A percentile compares a stretch with the other conserved stretches of the same genome.
phyloP scores from a whole-genome alignment of 2,113 vertebrate genomes.

The Archilochus colubris region DNA sequence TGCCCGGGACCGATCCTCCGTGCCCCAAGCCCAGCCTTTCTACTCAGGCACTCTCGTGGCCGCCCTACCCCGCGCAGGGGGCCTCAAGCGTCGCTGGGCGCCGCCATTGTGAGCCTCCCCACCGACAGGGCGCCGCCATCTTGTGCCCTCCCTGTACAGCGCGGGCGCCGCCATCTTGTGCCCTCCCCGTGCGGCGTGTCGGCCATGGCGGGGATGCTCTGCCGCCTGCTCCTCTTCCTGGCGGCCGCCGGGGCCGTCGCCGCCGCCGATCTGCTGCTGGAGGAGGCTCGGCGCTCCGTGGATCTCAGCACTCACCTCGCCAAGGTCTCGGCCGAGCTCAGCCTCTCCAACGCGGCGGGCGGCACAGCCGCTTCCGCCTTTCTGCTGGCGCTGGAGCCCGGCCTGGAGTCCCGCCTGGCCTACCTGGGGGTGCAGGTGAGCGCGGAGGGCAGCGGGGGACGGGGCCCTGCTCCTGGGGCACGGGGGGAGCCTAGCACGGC shows the following conservation, averaged over 20 bases:
- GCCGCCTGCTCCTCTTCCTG: slow-evolving; percentile 61
- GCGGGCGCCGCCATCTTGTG: slow-evolving; percentile 49
- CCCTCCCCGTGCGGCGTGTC: background rate
- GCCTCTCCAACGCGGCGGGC: slow-evolving; percentile 79
- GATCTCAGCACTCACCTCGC: slow-evolving; percentile 93
- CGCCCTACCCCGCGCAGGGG: background rate
- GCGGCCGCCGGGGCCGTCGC: slow-evolving; percentile 22
- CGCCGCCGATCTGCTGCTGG: slow-evolving; percentile 78
- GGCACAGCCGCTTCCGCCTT: slow-evolving; percentile 78
- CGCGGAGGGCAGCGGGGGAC: background rate
- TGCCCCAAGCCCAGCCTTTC: background rate
- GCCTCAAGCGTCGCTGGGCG: background rate
- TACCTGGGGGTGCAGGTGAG: slow-evolving; percentile 92
- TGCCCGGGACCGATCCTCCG: background rate
- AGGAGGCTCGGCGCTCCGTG: slow-evolving; percentile 90
- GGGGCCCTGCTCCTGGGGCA: too few relatives aligned
- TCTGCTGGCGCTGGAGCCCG: slow-evolving; percentile 86
- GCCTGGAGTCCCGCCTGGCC: slow-evolving; percentile 85
- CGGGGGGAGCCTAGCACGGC: background rate
- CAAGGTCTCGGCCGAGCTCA: slow-evolving; percentile 89
- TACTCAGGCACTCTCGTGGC: fast-evolving
- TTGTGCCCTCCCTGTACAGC: slow-evolving; percentile 44
- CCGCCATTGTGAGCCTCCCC: slow-evolving; percentile 49
- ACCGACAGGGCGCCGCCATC: background rate
- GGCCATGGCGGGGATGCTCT: slow-evolving; percentile 68